These are phyloP conservation scores for Cydia pomonella DNA, from an alignment of 1,140 invertebrate genomes.

Conservation along the genomic window DNA sequence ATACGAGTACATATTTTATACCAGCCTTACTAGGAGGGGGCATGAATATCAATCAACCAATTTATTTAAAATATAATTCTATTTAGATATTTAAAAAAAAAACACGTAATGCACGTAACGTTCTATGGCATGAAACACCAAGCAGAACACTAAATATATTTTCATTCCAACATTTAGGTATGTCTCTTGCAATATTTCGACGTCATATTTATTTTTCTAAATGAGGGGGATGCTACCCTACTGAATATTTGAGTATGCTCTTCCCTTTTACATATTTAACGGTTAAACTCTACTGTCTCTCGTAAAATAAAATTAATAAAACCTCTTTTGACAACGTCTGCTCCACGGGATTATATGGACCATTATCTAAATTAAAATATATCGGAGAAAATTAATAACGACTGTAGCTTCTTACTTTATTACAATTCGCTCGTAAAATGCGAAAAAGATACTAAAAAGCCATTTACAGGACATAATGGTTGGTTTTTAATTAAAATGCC, in stretches of 20 bases:
- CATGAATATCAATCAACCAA: too few species aligned
- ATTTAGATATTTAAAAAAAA: too few species aligned
- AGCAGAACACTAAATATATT: background rate
- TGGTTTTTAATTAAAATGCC: conserved; percentile 32
- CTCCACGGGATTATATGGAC: background rate
- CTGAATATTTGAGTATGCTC: conserved; percentile 49
- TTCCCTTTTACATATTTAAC: conserved; percentile 52
- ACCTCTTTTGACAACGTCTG: background rate
- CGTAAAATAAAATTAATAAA: conserved; percentile 10
- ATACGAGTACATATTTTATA: too few species aligned
- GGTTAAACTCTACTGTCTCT: conserved; percentile 36
- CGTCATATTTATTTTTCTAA: conserved; percentile 33
- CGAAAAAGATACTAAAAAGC: conserved; percentile 26
- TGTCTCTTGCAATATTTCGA: background rate
- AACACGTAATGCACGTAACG: too few species aligned
- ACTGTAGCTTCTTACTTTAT: background rate
- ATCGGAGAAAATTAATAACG: background rate
- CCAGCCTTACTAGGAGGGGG: too few species aligned
- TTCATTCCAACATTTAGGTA: conserved; percentile 10
- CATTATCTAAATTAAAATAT: conserved; percentile 16
- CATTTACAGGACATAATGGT: conserved; percentile 18
- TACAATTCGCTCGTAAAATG: conserved; percentile 3
- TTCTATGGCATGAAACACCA: background rate
- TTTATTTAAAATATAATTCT: too few species aligned
- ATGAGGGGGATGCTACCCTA: conserved; percentile 37